Evolutionary conservation across 2,113 vertebrate species (phyloP).

Genomic region (Daboia siamensis): DNA sequence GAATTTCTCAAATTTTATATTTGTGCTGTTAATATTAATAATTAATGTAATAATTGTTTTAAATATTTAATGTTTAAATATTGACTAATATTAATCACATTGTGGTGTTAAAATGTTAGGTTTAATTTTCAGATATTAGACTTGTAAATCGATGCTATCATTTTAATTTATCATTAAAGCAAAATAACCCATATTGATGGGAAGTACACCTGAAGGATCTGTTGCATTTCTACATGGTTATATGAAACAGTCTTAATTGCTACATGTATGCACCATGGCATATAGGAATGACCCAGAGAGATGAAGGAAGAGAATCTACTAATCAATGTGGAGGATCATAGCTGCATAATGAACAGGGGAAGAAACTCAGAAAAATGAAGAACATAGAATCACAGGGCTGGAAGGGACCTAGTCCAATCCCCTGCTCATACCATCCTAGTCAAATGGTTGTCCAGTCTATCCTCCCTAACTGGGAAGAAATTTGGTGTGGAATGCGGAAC

Average conservation of each 20-base stretch:
- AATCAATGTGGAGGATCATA: neutral
- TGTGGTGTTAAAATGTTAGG: neutral
- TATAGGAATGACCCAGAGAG: neutral
- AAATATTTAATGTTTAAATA: neutral
- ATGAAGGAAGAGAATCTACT: neutral
- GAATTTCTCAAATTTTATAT: neutral
- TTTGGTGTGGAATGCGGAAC: neutral
- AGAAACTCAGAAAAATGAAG: neutral
- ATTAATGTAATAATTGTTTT: neutral
- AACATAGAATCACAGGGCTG: neutral
- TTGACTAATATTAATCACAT: neutral
- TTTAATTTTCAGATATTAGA: neutral
- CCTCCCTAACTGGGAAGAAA: neutral
- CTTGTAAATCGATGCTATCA: neutral
- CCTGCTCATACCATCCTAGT: neutral
- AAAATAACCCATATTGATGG: neutral
- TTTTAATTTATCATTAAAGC: slow-evolving; percentile 5
- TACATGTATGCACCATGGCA: neutral
- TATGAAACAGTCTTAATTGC: neutral
- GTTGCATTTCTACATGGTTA: neutral
- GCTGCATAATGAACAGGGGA: neutral
- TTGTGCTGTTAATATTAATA: neutral
- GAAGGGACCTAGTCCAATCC: neutral
- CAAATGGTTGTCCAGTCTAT: neutral
- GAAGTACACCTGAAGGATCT: neutral